Conservation (phyloP, 1,140 invertebrate genomes). For the Zaprionus nigranus region DNA sequence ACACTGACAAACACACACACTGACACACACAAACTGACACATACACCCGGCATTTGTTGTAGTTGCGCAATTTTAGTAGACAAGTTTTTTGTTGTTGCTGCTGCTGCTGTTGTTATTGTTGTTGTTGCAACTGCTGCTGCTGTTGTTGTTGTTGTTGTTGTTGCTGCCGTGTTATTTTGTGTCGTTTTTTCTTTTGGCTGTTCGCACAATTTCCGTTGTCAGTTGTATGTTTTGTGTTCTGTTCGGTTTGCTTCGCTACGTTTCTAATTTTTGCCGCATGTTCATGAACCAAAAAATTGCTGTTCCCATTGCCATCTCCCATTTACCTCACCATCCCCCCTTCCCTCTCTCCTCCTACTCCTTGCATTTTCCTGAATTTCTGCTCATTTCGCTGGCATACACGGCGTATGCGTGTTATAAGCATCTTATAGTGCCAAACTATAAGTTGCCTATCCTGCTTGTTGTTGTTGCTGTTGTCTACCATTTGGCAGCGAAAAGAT, state of each 20-base stretch:
- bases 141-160: slow-evolving; percentile 12
- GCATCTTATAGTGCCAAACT: slow-evolving; percentile 36
- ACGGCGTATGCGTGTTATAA: slow-evolving; percentile 70
- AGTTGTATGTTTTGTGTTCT: slow-evolving; percentile 58
- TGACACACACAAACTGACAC: neutral
- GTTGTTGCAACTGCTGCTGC: neutral
- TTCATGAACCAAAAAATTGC: slow-evolving; percentile 72
- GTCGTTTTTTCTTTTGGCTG: slow-evolving; percentile 54
- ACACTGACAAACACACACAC: slow-evolving; percentile 19
- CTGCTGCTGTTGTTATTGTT: slow-evolving; percentile 14
- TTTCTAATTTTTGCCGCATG: slow-evolving; percentile 76
- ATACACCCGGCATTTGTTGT: slow-evolving; percentile 32
- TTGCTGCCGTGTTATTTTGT: slow-evolving; percentile 45
- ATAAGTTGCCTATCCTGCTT: slow-evolving; percentile 21
- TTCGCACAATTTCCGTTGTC: slow-evolving; percentile 65
- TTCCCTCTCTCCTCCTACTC: neutral
- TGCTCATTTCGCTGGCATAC: slow-evolving; percentile 48
- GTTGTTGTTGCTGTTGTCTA: slow-evolving; percentile 46
- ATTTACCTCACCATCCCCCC: too few species aligned
- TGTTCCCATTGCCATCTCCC: slow-evolving; percentile 35
- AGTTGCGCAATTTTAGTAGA: slow-evolving; percentile 31
- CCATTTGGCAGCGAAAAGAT: slow-evolving; percentile 62
- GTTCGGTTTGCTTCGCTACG: slow-evolving; percentile 45
- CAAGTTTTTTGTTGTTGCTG: slow-evolving; percentile 7
- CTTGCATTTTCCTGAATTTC: slow-evolving; percentile 6